These are phyloP conservation scores for Leptinotarsa rubiginosa DNA, from an alignment of 2,888 invertebrate genomes.

Conservation along the genomic window DNA sequence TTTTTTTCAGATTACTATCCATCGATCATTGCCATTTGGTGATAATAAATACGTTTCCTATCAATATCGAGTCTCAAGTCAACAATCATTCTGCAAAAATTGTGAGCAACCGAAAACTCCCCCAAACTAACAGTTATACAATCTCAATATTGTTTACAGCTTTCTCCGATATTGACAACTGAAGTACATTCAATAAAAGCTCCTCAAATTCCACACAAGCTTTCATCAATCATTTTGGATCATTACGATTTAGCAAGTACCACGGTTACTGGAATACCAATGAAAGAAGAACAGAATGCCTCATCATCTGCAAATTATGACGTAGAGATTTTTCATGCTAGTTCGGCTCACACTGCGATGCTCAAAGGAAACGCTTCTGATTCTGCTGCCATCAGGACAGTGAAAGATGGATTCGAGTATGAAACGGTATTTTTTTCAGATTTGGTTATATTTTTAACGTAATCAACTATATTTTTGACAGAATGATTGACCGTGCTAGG, in stretches of 20 bases:
- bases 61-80: slow-evolving; percentile 82
- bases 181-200: slow-evolving; percentile 87
- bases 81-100: slow-evolving; percentile 78
- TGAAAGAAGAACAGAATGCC: slow-evolving; percentile 99
- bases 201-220: slow-evolving; percentile 77
- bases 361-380: slow-evolving; percentile 75
- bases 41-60: slow-evolving; percentile 88
- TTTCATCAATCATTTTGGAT: slow-evolving; percentile 81
- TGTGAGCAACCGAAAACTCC: slow-evolving; percentile 65
- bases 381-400: slow-evolving; percentile 73
- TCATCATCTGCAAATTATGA: slow-evolving; percentile 98
- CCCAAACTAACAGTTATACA: neutral
- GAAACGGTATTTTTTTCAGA: slow-evolving; percentile 71
- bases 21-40: slow-evolving; percentile 92
- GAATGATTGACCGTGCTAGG: too few species aligned
- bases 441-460: neutral
- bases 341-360: slow-evolving; percentile 85
- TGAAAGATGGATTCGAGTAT: slow-evolving; percentile 81
- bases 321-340: slow-evolving; percentile 94
- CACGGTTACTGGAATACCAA: slow-evolving; percentile 94
- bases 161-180: slow-evolving; percentile 79
- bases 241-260: slow-evolving; percentile 95
- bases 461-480: too few species aligned
- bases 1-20: slow-evolving; percentile 72
- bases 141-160: slow-evolving; percentile 62